Base-by-base conservation (phyloP, 2,113 vertebrate species). In the Mellivora capensis region DNA sequence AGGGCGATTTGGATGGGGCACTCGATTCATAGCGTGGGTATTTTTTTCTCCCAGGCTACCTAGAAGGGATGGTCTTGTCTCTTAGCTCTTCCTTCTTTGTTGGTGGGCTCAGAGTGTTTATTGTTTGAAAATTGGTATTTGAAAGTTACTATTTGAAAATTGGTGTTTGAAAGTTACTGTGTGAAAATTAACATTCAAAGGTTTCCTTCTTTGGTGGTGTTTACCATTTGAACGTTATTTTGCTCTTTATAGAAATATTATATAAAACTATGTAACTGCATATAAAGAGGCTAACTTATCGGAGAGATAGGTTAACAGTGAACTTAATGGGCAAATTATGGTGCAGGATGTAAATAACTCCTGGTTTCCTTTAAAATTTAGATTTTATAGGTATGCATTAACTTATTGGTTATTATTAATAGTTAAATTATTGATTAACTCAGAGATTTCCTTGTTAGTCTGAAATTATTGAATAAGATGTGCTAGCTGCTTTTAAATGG, bases 181-280 rank as follows among this genome's bases (percentile, higher is more conserved):
- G 79, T 79, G 79, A 57, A 91, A 89, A n/a, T 44, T 77, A n/a
- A 52, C 6, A 10, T 89, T 85, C 39, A 49, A 31, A 79, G 27
- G 2, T 79, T 86, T 57, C 10, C 42, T 94, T 72, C 31, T 92
- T 69, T 76, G 34, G 80, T 67, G 76, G 10, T 90, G 34, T 76
- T 92, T 81, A 57, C 31, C 39, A 59, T 80, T 95, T 84, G 82
- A 77, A 87, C 34, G 11, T 90, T 80, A 82, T 62, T 84, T 71
- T 97, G 42, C 23, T 87, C 37, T 86, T 93, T 93, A 95, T 62
- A 47, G 34, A 91, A 79, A 39, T 89, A 72, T 44, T 87, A 27
- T 34, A 9, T 90, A 74, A 57, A 90, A 39, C 11, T 25, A 1
- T 59, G 1, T 90, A 49, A 76, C 17, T 93, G 11, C 39, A 64